phyloP scores from a whole-genome alignment of 1,140 invertebrate species.

The Pseudobourletiella spinata region DNA sequence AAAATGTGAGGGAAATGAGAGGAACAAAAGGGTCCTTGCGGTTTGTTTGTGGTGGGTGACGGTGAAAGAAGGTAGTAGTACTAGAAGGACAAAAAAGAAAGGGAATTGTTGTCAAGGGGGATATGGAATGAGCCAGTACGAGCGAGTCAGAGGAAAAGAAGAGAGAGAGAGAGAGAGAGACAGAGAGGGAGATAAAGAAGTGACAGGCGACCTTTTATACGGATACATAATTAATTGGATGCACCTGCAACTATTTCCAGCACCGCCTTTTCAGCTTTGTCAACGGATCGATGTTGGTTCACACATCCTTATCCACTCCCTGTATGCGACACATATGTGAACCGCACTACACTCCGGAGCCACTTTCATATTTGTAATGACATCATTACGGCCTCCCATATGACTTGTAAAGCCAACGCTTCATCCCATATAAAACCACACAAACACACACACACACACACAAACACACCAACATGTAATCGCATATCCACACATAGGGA shows the following conservation, averaged over 20 bases:
- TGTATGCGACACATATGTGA: too few species aligned
- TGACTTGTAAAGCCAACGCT: too few species aligned
- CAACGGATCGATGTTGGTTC: not conserved
- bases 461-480: too few species aligned
- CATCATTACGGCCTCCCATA: too few species aligned
- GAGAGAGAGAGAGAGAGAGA: not conserved
- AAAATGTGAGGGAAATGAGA: not conserved
- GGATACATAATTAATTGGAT: constrained; percentile 30
- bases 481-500: too few species aligned
- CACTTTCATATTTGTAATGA: too few species aligned
- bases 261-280: constrained; percentile 1
- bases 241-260: constrained; percentile 24
- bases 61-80: constrained; percentile 8
- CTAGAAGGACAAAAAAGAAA: not conserved
- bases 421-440: too few species aligned
- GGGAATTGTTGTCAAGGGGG: not conserved
- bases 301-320: not conserved
- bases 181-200: constrained; percentile 17
- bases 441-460: too few species aligned
- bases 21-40: constrained; percentile 8
- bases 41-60: constrained; percentile 11
- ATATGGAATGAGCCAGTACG: not conserved
- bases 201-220: constrained; percentile 22
- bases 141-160: not conserved
- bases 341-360: too few species aligned